These are phyloP conservation scores for Drosophila gaucha DNA, from an alignment of 2,888 invertebrate species.

Conservation along the genomic window DNA sequence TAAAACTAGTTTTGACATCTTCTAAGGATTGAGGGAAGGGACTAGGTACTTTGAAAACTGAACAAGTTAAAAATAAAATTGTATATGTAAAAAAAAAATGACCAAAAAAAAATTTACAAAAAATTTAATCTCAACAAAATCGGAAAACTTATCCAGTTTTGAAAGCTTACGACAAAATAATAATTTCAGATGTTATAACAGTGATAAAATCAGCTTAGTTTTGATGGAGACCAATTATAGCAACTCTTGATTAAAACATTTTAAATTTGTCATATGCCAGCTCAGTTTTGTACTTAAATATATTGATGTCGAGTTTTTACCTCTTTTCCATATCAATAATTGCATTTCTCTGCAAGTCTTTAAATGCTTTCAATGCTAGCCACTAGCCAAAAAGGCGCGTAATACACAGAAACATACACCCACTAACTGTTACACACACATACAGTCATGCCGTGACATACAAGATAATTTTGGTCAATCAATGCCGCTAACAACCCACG, in stretches of 20 bases:
- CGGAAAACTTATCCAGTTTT: too few species aligned
- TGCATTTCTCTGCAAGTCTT: constrained; percentile 5
- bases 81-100: too few species aligned
- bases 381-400: constrained; percentile 2
- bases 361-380: not conserved
- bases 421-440: constrained; percentile 7
- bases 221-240: too few species aligned
- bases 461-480: constrained; percentile 73
- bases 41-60: too few species aligned
- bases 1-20: too few species aligned
- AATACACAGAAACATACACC: constrained; percentile 4
- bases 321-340: constrained; percentile 3
- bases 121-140: too few species aligned
- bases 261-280: not conserved
- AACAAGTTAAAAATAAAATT: too few species aligned
- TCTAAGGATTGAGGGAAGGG: too few species aligned
- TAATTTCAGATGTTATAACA: too few species aligned
- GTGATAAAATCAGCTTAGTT: too few species aligned
- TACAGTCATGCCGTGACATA: not conserved
- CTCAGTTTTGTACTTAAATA: not conserved
- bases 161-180: too few species aligned
- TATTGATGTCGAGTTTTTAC: not conserved
- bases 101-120: too few species aligned
- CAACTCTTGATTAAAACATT: not conserved
- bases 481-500: constrained; percentile 69